Base-by-base conservation (phyloP, 2,797 vertebrate genomes). In the Sebastes ruberrimus region DNA sequence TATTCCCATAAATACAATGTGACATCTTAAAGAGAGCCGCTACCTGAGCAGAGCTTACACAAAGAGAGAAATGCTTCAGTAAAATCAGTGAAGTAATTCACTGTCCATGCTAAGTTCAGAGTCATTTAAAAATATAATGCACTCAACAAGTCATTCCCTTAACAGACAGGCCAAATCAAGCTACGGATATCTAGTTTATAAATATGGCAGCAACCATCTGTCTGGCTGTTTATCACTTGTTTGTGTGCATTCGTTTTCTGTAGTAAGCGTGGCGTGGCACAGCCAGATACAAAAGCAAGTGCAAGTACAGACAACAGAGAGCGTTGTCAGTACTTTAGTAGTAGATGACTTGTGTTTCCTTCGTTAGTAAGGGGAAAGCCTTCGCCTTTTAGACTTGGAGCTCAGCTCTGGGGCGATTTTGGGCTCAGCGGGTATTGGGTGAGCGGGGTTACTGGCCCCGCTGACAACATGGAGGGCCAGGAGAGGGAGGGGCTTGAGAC, bases 401-500 rank as follows among this genome's bases (percentile, higher is more conserved):
- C 93, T 90, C 88, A 95, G 81, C 88, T 95, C 95, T 0, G 94
- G 83, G 87, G 94, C 69, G 11, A 97, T 96, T 97, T 97, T 98
- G 95, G 95, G 88, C 84, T 95, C 95, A 84, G 95, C 88, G 85
- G 96, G 85, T 72, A 92, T 81, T 63, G 93, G 88, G 88, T 92
- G 92, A 56, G 91, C 42, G 20, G 92, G 82, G 80, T 92, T 94
- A 92, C 89, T 91, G 89, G 90, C 88, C 80, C 95, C 96, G 84
- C 96, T 94, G 95, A 97, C 97, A 94, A 99, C 97, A 97, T 98
- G 98, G 95, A 98, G 97, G 95, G 98, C 97, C 97, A 98, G 97
- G 92, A 98, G 97, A 95, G 98, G 97, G 96, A 98, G 96, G 92
- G 98, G 97, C 97, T 99, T 99, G 96, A 99, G 97, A 96, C 96